phyloP scores from a whole-genome alignment of 37 sponge, comb jelly and placozoan genomes.

The Bolinopsis microptera region DNA sequence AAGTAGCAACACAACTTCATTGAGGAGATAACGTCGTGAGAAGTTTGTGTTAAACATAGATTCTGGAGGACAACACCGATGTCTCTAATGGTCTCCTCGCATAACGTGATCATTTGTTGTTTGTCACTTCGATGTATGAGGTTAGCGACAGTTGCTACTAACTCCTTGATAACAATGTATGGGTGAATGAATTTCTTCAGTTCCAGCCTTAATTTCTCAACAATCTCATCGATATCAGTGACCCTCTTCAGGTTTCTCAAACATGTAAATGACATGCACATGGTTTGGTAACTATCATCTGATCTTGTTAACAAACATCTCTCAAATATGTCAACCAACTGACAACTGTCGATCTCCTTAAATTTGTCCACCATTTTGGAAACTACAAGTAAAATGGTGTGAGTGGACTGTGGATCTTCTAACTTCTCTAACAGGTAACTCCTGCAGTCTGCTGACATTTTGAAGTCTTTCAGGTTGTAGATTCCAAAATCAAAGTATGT shows the following conservation, averaged over 20 bases:
- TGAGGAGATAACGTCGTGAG: background rate
- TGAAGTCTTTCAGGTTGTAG: background rate
- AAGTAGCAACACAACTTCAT: conserved; percentile 30
- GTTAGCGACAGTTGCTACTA: background rate
- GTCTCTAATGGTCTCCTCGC: background rate
- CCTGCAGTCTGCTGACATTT: background rate
- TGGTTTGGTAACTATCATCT: conserved; percentile 26
- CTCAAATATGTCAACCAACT: conserved; percentile 36
- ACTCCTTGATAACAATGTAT: background rate
- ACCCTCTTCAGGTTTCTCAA: background rate
- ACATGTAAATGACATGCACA: background rate
- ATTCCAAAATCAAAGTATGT: background rate
- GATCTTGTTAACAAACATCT: background rate
- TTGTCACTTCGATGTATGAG: background rate
- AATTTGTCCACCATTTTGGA: conserved; percentile 1
- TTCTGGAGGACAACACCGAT: conserved; percentile 1
- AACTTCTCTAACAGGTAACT: background rate
- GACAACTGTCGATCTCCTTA: background rate
- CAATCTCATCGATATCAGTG: background rate
- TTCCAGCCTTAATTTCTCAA: background rate
- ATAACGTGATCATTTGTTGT: background rate
- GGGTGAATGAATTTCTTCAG: background rate
- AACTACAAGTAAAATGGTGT: background rate
- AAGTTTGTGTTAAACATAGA: background rate
- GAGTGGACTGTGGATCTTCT: background rate